These are phyloP conservation scores for Novumbra hubbsi DNA, from an alignment of 2,797 vertebrate species.

Conservation along the genomic window DNA sequence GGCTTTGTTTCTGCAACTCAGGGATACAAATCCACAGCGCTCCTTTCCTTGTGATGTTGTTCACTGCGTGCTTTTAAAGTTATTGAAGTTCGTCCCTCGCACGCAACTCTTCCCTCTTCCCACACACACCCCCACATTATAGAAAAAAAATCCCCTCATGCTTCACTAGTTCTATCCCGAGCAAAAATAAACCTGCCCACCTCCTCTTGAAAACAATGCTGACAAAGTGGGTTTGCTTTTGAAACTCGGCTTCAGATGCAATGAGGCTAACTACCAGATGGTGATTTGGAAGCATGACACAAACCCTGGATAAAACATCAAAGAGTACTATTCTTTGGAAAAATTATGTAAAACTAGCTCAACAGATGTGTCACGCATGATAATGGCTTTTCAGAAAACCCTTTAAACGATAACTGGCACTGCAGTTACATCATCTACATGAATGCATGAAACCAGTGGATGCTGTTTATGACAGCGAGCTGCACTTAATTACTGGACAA, in stretches of 20 bases:
- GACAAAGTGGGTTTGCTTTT: neutral
- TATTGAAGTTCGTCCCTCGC: slow-evolving; percentile 27
- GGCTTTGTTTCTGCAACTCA: slow-evolving; percentile 62
- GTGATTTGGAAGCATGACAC: neutral
- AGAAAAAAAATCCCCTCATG: neutral
- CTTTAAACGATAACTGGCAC: neutral
- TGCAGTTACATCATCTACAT: too few species aligned
- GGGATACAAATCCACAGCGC: slow-evolving; percentile 67
- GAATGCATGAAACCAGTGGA: too few species aligned
- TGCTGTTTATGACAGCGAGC: too few species aligned
- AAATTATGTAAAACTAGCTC: neutral
- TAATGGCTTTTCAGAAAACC: neutral
- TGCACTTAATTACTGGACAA: too few species aligned
- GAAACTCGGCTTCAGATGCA: slow-evolving; percentile 47
- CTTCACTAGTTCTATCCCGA: neutral
- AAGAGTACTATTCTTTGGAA: neutral
- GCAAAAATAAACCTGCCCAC: slow-evolving; percentile 3
- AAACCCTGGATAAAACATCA: neutral
- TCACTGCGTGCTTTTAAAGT: slow-evolving; percentile 49
- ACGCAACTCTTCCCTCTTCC: slow-evolving; percentile 6
- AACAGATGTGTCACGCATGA: neutral
- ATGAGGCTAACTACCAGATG: neutral
- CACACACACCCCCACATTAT: slow-evolving; percentile 13
- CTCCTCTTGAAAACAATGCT: slow-evolving; percentile 37
- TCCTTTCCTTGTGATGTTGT: slow-evolving; percentile 62